phyloP scores from a whole-genome alignment of 2,888 invertebrate genomes.

The Eilema griseolum region DNA sequence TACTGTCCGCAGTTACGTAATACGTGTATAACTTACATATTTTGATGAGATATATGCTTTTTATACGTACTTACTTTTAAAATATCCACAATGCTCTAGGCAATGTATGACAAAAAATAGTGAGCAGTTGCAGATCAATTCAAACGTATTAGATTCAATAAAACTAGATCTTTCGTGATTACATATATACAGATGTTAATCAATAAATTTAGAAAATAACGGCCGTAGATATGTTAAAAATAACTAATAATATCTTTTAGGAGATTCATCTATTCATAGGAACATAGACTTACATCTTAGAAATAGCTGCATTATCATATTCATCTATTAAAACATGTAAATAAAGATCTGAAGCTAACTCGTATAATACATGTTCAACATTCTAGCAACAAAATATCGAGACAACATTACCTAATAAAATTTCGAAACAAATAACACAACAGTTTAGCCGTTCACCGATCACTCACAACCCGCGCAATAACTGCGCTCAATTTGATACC shows the following conservation, averaged over 20 bases:
- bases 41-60: background rate
- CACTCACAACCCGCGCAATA: conserved; percentile 75
- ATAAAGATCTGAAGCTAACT: conserved; percentile 55
- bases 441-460: conserved; percentile 61
- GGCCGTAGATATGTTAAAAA: conserved; percentile 41
- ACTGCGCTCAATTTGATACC: conserved; percentile 62
- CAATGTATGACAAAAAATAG: conserved; percentile 10
- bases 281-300: conserved; percentile 58
- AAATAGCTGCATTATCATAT: conserved; percentile 53
- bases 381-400: conserved; percentile 55
- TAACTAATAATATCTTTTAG: conserved; percentile 61
- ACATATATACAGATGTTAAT: conserved; percentile 32
- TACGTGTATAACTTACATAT: conserved; percentile 3
- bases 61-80: background rate
- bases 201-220: conserved; percentile 46
- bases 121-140: conserved; percentile 11
- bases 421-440: conserved; percentile 79
- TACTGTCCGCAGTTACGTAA: conserved; percentile 42
- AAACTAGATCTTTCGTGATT: conserved; percentile 16
- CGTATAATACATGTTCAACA: conserved; percentile 56
- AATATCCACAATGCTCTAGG: conserved; percentile 5
- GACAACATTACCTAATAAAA: conserved; percentile 75
- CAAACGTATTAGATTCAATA: conserved; percentile 8
- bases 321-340: conserved; percentile 50
- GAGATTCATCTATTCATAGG: conserved; percentile 67